A percentile compares a stretch with the other conserved stretches of the same genome.
These are phyloP conservation scores for Piaya cayana DNA, from an alignment of 2,113 vertebrate genomes.

Conservation along the genomic window DNA sequence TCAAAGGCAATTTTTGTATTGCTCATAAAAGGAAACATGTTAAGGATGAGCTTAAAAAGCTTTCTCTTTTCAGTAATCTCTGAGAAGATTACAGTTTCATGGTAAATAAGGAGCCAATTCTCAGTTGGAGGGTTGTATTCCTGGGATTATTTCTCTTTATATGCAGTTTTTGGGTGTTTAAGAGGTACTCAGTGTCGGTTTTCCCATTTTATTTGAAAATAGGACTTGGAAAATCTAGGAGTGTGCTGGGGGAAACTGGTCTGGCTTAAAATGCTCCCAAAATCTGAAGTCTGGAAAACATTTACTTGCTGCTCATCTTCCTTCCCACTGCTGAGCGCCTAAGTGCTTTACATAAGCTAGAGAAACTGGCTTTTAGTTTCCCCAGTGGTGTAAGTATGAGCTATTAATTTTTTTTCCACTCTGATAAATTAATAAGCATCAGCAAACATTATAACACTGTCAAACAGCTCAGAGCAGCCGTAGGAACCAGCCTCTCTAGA, in stretches of 20 bases:
- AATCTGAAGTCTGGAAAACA: not conserved
- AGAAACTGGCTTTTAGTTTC: conserved; percentile 19
- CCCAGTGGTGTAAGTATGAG: conserved; percentile 8
- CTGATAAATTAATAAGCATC: conserved; percentile 69
- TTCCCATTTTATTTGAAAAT: not conserved
- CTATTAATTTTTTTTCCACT: conserved; percentile 40
- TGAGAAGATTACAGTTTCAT: conserved; percentile 26
- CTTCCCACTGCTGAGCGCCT: not conserved
- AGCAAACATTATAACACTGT: conserved; percentile 47
- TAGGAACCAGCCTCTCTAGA: conserved; percentile 44
- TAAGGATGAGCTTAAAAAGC: conserved; percentile 36
- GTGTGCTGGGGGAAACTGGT: not conserved
- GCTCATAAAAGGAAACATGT: conserved; percentile 30
- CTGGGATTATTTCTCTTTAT: not conserved
- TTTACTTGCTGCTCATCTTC: not conserved
- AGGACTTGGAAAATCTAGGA: not conserved
- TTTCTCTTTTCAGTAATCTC: conserved; percentile 49
- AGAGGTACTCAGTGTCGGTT: not conserved
- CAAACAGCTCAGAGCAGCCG: conserved; percentile 46
- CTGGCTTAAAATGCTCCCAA: not conserved
- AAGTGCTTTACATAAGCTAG: not conserved
- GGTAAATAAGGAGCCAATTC: conserved; percentile 41
- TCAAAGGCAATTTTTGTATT: conserved; percentile 42
- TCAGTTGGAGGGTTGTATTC: conserved; percentile 12
- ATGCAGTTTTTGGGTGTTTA: not conserved